Percentiles rank a stretch among this genome's conserved stretches.
Evolutionary conservation across 2,888 invertebrate genomes (phyloP).

Genomic region (Tachystola acroxantha): DNA sequence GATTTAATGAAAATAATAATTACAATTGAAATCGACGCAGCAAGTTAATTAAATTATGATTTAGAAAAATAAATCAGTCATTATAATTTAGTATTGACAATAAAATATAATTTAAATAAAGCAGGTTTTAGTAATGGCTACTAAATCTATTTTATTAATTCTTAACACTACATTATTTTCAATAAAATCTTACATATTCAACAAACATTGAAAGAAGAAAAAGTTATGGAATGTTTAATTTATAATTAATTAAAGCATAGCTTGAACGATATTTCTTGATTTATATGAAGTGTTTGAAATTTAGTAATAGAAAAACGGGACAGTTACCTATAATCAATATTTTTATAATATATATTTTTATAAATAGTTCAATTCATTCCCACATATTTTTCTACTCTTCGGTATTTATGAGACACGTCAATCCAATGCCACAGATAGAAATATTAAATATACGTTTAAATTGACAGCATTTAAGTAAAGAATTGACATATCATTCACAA

Average conservation of each 20-base stretch:
- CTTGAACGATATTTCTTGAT: constrained; percentile 19
- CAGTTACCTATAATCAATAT: constrained; percentile 35
- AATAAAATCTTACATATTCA: constrained; percentile 52
- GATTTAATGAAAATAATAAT: constrained; percentile 1
- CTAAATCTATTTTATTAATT: constrained; percentile 37
- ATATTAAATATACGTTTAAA: constrained; percentile 21
- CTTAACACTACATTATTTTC: constrained; percentile 53
- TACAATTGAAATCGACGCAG: constrained; percentile 1
- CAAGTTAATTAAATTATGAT: neutral
- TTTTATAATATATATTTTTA: constrained; percentile 22
- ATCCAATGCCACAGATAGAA: constrained; percentile 28
- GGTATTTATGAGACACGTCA: constrained; percentile 49
- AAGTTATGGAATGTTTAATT: constrained; percentile 45
- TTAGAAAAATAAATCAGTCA: neutral
- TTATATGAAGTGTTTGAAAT: constrained; percentile 47
- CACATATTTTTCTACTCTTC: constrained; percentile 29
- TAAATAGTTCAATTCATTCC: constrained; percentile 32
- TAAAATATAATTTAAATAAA: constrained; percentile 17
- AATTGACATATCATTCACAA: constrained; percentile 38
- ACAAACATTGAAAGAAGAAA: constrained; percentile 41
- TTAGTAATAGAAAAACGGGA: constrained; percentile 51
- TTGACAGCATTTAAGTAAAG: constrained; percentile 33
- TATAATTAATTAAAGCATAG: constrained; percentile 13
- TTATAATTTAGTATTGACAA: neutral
- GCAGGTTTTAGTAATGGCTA: constrained; percentile 29